Evolutionary conservation across 53 echinoderm and acorn worm genomes (phyloP), one percentile per base, ranked within the genome.

Genomic region (Echinarachnius parma): DNA sequence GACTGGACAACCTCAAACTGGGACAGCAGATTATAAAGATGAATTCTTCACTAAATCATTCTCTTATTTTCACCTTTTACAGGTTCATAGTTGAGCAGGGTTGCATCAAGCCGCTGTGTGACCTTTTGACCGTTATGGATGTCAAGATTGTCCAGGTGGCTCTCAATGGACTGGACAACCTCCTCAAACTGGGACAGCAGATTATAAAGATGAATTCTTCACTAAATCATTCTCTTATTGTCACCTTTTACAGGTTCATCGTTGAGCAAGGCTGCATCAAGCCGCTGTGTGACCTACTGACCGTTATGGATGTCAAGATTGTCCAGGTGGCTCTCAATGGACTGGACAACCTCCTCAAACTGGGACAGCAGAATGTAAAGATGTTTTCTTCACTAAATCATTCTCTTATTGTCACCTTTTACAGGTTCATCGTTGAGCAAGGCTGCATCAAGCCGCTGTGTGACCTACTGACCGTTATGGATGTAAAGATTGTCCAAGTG

Each of bases 301-400:
- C 91, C 2, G 98, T 98, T 9, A 98, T 98, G 98, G 98, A 98
- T 49, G 66, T 64, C 24, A 98, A 98, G 86, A 98, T 98, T 15
- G 98, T 98, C 16, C 98, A 98, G 18, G 98, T 98, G 15, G 98
- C 98, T 28, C 80, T 98, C 26, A 98, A 88, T 46, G 98, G 98
- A 22, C 78, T 98, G 56, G 98, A 98, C 55, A 98, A 90, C 48
- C 84, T 98, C 30, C 72, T 98, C 26, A 98, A 90, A 61, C 83
- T 89, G 2, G 98, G 98, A 28, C n/a, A n/a, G n/a, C n/a, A n/a
- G n/a, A n/a, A n/a, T n/a, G n/a, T n/a, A n/a, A n/a, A n/a, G n/a
- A n/a, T n/a, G n/a, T n/a, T n/a, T n/a, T n/a, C n/a, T n/a, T n/a
- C n/a, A n/a, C n/a, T n/a, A n/a, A n/a, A n/a, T n/a, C n/a, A n/a